Base-by-base conservation (phyloP, 2,888 invertebrate genomes). In the Flabesymbios commensalis region DNA sequence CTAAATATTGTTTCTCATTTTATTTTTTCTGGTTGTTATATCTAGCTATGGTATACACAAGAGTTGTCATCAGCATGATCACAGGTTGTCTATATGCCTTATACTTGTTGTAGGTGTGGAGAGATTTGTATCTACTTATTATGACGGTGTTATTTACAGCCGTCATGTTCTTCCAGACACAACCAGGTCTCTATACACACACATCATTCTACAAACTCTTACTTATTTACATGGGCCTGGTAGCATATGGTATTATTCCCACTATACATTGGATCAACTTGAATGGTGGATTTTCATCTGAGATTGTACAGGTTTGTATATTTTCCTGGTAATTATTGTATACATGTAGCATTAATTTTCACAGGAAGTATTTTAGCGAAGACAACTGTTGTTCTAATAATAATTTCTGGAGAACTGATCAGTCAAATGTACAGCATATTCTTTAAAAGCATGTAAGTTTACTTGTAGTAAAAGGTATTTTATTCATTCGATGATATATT, bases 211-310 rank as follows among this genome's bases (percentile, higher is more conserved):
- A 64, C 45, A 67, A 67, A 24, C 42, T 80, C n/a, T 69, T 79
- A 56, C 58, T 76, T 0, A 68, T 82, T 7, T 81, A 79, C 64
- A 61, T 74, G 24, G 73, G 72, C 19, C 69, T 82, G 5, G 74
- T 72, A 3, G 77, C 72, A 4, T 80, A 78, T 77, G 96, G 97
- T 1, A 88, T 96, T 3, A 85, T 95, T 68, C 96, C 96, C 1
- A 91, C 94, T 1, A 82, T 91, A 56, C 97, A 97, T 78, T 97
- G 96, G 96, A 88, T 90, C 0, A 85, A 90, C 69, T 87, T 90
- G 36, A 91, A 94, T 89, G 94, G 94, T 22, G 95, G 96, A 7
- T 87, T 91, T 76, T 89, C 89, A 49, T 90, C 92, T 78, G 89
- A 90, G 54, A 88, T 95, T 84, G 95, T 96, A 42, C 86, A 87